A percentile compares a stretch with the other conserved stretches of the same genome.
phyloP scores from a whole-genome alignment of 37 sponge, comb jelly and placozoan genomes.

The Diacarnus erythraeanus region DNA sequence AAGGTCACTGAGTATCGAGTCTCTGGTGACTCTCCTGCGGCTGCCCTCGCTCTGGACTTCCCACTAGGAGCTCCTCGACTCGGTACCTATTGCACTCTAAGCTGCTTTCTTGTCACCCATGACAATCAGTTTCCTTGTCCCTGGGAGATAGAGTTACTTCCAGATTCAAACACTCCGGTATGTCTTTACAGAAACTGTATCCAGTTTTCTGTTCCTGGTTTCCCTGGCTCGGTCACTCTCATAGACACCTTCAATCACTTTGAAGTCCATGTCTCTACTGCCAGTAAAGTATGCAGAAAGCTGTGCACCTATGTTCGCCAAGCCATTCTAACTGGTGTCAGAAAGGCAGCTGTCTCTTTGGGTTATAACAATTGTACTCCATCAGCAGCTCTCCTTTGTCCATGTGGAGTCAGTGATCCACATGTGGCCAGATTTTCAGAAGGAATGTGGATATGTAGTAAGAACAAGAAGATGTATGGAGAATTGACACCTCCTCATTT shows the following conservation, averaged over 20 bases:
- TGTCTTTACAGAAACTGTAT: constrained; percentile 28
- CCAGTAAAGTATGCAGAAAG: background rate
- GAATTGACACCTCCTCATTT: background rate
- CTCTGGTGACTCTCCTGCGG: background rate
- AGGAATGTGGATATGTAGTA: background rate
- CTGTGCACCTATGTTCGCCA: background rate
- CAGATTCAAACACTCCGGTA: background rate
- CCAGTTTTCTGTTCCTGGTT: background rate
- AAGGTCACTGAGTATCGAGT: background rate
- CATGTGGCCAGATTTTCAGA: background rate
- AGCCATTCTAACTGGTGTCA: background rate
- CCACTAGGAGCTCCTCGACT: background rate
- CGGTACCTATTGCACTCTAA: constrained; percentile 8
- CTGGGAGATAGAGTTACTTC: constrained; percentile 13
- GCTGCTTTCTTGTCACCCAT: background rate
- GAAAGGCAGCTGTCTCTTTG: background rate
- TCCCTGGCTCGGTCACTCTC: constrained; percentile 10
- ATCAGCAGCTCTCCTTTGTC: background rate
- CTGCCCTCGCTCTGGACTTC: constrained; percentile 5
- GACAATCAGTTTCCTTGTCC: constrained; percentile 2
- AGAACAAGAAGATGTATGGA: background rate
- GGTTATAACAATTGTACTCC: constrained; percentile 1
- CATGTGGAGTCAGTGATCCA: background rate
- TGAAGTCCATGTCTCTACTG: constrained; percentile 14
- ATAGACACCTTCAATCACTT: constrained; percentile 13